Conservation (phyloP, 2,113 vertebrate genomes). For the Sakesphorus luctuosus region DNA sequence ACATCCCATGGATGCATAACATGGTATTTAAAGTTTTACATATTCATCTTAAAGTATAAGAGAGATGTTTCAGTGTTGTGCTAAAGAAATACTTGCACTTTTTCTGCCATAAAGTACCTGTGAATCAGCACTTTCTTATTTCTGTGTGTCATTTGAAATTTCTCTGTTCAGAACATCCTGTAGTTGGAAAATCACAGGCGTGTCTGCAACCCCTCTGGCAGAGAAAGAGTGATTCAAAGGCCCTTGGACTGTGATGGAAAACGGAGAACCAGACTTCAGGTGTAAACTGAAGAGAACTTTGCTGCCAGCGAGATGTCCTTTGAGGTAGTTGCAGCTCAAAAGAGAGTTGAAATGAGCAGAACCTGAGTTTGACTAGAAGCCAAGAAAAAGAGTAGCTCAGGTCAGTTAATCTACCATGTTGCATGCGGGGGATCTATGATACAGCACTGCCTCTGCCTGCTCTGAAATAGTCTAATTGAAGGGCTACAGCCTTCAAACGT, state of each 20-base stretch:
- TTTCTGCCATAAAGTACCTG: neutral
- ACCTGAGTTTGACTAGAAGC: neutral
- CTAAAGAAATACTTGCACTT: neutral
- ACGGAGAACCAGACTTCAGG: neutral
- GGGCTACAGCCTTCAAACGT: neutral
- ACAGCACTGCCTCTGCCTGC: neutral
- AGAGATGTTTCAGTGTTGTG: neutral
- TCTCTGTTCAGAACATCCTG: neutral
- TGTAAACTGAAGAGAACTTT: slow-evolving; percentile 10
- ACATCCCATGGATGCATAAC: neutral
- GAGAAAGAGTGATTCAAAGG: neutral
- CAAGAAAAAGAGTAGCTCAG: neutral
- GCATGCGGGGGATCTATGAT: neutral
- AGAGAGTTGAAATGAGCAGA: neutral
- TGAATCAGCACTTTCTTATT: slow-evolving; percentile 16
- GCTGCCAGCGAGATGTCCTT: neutral
- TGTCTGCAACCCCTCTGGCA: neutral
- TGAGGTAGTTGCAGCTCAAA: slow-evolving; percentile 35
- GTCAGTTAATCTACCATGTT: neutral
- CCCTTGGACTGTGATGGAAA: neutral
- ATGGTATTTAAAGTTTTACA: neutral
- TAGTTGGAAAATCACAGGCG: neutral
- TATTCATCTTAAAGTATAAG: neutral
- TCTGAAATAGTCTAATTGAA: neutral
- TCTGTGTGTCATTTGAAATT: slow-evolving; percentile 12